phyloP scores from a whole-genome alignment of 2,888 invertebrate species.

The Drosophila niveifrons region DNA sequence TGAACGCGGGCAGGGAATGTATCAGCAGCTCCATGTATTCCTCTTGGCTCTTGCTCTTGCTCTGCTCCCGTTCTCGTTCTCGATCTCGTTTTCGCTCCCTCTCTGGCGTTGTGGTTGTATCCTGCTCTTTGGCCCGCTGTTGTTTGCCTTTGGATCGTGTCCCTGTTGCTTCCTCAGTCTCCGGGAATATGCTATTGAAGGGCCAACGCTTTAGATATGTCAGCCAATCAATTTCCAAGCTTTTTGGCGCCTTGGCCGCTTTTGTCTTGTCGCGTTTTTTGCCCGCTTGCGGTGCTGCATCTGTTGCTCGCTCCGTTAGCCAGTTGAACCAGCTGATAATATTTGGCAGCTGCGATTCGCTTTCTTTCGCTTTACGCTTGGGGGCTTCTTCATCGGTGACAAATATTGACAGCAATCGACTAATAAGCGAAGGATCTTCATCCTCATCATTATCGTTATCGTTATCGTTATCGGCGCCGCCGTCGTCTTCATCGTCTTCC shows the following conservation, averaged over 20 bases:
- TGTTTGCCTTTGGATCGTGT: not conserved
- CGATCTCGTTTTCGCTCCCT: not conserved
- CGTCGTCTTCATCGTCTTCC: constrained; percentile 19
- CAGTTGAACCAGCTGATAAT: constrained; percentile 82
- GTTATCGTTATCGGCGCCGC: constrained; percentile 41
- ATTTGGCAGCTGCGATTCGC: constrained; percentile 57
- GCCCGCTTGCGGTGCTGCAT: constrained; percentile 30
- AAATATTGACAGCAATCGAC: constrained; percentile 51
- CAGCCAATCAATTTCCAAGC: constrained; percentile 65
- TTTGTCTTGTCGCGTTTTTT: constrained; percentile 41
- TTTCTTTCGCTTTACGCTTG: constrained; percentile 22
- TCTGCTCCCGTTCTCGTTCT: too few species aligned
- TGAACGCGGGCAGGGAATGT: constrained; percentile 89
- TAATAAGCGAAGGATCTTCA: constrained; percentile 57
- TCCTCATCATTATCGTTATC: constrained; percentile 26
- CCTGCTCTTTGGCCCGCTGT: not conserved
- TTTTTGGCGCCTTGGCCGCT: constrained; percentile 13
- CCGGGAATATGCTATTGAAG: constrained; percentile 82
- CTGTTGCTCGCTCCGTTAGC: constrained; percentile 58
- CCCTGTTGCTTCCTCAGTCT: constrained; percentile 35
- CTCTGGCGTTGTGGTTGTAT: not conserved
- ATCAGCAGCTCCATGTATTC: constrained; percentile 86
- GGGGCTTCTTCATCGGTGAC: constrained; percentile 21
- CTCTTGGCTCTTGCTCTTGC: constrained; percentile 27
- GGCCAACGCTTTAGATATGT: constrained; percentile 84